A percentile compares a stretch with the other conserved stretches of the same genome.
Conservation (phyloP, 2,888 invertebrate species). For the Leptinotarsa haldemani region DNA sequence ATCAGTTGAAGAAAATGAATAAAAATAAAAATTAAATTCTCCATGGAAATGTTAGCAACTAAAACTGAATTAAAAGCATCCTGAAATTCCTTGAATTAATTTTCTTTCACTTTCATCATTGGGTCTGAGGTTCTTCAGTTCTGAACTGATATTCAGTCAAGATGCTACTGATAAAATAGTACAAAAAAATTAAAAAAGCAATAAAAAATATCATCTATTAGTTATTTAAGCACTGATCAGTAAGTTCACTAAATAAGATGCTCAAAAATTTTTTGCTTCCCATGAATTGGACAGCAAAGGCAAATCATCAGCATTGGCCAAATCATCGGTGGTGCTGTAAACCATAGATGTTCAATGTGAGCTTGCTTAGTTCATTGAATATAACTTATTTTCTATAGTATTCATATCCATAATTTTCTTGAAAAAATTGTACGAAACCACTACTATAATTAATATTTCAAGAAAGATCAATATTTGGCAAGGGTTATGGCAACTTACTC, state of each 20-base stretch:
- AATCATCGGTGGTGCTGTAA: slow-evolving; percentile 17
- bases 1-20: no score
- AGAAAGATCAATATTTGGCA: neutral
- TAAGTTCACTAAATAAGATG: slow-evolving; percentile 13
- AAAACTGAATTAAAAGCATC: no score
- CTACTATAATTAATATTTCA: no score
- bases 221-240: neutral
- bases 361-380: neutral
- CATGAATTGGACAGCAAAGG: slow-evolving; percentile 24
- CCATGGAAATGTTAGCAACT: no score
- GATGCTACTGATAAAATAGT: slow-evolving; percentile 16
- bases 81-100: no score
- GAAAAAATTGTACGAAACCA: neutral
- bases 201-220: neutral
- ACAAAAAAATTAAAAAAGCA: slow-evolving; percentile 8
- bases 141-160: slow-evolving; percentile 24
- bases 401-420: no score
- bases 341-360: neutral
- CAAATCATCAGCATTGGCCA: neutral
- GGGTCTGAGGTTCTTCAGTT: slow-evolving; percentile 16
- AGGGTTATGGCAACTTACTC: neutral
- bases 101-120: neutral
- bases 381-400: no score
- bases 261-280: slow-evolving; percentile 20
- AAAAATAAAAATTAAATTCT: no score